A percentile compares a stretch with the other conserved stretches of the same genome.
Conservation (phyloP, 1,140 invertebrate species). For the Mesaphorura yosii region DNA sequence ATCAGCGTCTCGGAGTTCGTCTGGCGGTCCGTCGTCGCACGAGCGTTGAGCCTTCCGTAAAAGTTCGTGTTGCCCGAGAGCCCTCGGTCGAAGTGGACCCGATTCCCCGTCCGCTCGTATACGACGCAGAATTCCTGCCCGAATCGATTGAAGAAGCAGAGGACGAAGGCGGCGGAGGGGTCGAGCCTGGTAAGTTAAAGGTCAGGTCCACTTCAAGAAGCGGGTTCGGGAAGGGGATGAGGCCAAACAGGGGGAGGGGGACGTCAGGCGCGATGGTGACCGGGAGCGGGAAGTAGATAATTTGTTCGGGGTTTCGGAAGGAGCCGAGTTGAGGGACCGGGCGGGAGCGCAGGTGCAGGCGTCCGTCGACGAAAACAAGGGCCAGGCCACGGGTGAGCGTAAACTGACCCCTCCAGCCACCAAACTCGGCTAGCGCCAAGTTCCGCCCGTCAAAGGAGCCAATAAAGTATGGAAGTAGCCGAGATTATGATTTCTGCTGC, state of each 20-base stretch:
- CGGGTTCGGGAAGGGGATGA: background rate
- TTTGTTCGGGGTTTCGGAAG: background rate
- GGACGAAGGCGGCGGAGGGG: background rate
- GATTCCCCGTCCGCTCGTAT: conserved; percentile 8
- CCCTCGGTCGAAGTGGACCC: conserved; percentile 15
- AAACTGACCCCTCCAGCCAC: conserved; percentile 24
- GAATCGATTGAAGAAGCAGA: conserved; percentile 14
- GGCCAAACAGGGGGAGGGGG: background rate
- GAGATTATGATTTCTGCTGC: no score
- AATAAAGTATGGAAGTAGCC: no score
- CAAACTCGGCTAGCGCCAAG: no score
- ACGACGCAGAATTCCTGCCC: conserved; percentile 23
- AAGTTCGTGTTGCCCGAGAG: conserved; percentile 11
- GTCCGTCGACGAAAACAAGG: background rate
- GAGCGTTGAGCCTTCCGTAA: background rate
- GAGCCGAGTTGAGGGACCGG: conserved; percentile 4
- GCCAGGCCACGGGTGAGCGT: conserved; percentile 14
- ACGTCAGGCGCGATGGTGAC: background rate
- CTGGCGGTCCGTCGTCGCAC: conserved; percentile 5
- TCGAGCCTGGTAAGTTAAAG: background rate
- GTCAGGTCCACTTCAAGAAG: conserved; percentile 14
- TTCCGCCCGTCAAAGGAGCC: conserved; percentile 18
- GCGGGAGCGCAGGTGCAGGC: conserved; percentile 1
- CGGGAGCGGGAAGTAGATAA: background rate
- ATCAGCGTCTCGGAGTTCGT: background rate